Conservation (phyloP, 1,140 invertebrate genomes). For the Batillaria attramentaria region DNA sequence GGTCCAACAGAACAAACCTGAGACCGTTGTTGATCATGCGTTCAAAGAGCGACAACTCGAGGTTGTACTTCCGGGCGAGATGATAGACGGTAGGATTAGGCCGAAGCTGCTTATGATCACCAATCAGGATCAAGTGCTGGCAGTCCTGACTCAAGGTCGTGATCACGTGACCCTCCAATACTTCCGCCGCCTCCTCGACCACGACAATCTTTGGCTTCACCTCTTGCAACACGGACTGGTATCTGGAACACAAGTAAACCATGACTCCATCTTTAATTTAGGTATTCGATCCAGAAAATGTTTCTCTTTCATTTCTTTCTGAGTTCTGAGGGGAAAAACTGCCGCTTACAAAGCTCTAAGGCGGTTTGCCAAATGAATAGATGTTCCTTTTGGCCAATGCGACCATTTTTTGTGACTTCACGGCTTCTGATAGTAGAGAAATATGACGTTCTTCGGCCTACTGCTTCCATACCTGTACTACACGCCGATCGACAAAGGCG, state of each 20-base stretch:
- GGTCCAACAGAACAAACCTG: slow-evolving; percentile 66
- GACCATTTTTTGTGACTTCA: too few species aligned
- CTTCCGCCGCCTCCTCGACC: slow-evolving; percentile 71
- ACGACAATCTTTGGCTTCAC: slow-evolving; percentile 64
- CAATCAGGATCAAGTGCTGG: slow-evolving; percentile 87
- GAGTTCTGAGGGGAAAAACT: too few species aligned
- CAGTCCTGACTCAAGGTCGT: slow-evolving; percentile 78
- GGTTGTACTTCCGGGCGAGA: slow-evolving; percentile 66
- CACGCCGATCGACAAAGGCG: too few species aligned
- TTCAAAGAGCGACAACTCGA: slow-evolving; percentile 73
- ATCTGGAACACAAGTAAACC: slow-evolving; percentile 23
- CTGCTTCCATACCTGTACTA: too few species aligned
- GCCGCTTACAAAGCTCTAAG: too few species aligned
- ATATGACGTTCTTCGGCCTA: too few species aligned
- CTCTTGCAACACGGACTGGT: slow-evolving; percentile 52
- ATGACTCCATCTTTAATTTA: too few species aligned
- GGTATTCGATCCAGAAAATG: too few species aligned
- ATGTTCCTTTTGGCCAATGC: too few species aligned
- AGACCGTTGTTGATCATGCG: slow-evolving; percentile 68
- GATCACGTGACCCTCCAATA: slow-evolving; percentile 68
- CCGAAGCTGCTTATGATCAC: slow-evolving; percentile 78
- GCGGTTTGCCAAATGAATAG: too few species aligned
- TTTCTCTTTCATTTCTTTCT: too few species aligned
- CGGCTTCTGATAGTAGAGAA: too few species aligned
- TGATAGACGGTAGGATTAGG: slow-evolving; percentile 71